Evolutionary conservation across 2,113 vertebrate genomes (phyloP).

Genomic region (Ceyx melanurus): DNA sequence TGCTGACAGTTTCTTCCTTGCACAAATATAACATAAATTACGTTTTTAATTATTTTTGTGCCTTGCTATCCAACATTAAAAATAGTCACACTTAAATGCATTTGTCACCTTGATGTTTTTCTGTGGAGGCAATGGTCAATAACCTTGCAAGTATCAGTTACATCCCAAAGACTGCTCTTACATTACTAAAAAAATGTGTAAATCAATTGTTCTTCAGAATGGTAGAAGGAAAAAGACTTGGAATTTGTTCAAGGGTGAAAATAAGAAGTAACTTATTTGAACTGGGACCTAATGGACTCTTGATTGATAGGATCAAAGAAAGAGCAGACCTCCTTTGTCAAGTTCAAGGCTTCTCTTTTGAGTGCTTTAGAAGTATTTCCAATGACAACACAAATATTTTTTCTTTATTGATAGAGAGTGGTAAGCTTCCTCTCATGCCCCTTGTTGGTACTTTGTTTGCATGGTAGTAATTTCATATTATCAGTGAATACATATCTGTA

Average conservation of each 20-base stretch:
- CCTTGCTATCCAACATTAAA: not conserved
- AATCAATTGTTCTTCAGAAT: not conserved
- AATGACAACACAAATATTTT: not conserved
- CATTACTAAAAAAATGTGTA: not conserved
- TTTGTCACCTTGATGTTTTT: not conserved
- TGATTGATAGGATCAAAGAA: not conserved
- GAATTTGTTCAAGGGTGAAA: not conserved
- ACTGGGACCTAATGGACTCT: not conserved
- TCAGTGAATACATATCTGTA: not conserved
- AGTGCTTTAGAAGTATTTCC: not conserved
- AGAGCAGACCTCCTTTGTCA: not conserved
- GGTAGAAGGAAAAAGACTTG: not conserved
- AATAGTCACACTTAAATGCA: not conserved
- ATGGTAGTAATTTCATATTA: not conserved
- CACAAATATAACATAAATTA: not conserved
- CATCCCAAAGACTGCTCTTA: not conserved
- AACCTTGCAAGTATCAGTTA: not conserved
- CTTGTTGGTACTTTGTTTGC: not conserved
- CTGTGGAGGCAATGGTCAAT: not conserved
- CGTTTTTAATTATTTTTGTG: conserved; percentile 1
- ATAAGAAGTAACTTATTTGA: not conserved
- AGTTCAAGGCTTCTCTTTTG: not conserved
- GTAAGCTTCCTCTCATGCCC: not conserved
- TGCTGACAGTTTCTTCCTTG: not conserved
- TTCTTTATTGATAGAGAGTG: not conserved